Evolutionary conservation across 2,888 invertebrate species (phyloP).

Genomic region (Chouioia cunea): DNA sequence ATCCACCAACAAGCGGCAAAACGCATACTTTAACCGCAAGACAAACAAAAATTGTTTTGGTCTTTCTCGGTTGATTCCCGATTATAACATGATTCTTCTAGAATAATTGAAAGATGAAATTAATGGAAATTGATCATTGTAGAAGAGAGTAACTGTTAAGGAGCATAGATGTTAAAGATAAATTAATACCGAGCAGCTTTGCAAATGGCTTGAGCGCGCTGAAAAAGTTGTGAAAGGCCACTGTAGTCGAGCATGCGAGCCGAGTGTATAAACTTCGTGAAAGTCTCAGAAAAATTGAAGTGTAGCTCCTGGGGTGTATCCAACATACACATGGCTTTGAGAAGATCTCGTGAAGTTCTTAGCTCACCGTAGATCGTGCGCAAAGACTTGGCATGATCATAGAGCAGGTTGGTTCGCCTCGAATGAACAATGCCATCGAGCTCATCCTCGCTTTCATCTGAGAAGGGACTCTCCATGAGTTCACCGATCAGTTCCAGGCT

Average conservation of each 20-base stretch:
- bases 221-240: constrained; percentile 76
- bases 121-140: no score
- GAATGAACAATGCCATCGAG: constrained; percentile 38
- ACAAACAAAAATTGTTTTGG: no score
- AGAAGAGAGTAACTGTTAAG: no score
- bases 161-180: no score
- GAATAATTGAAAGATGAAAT: no score
- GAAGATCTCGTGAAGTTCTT: constrained; percentile 77
- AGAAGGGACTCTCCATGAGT: constrained; percentile 50
- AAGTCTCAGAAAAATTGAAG: constrained; percentile 74
- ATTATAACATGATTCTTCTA: no score
- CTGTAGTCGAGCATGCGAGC: constrained; percentile 78
- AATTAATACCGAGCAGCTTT: constrained; percentile 74
- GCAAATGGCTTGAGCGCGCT: constrained; percentile 77
- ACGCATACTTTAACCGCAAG: no score
- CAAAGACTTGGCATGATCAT: constrained; percentile 78
- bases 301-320: constrained; percentile 73
- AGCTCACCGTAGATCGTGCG: constrained; percentile 80
- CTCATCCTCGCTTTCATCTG: constrained; percentile 42
- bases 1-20: no score
- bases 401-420: constrained; percentile 73
- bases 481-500: constrained; percentile 19
- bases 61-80: no score
- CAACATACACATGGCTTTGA: constrained; percentile 77
- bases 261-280: constrained; percentile 77